Percentiles rank a stretch among this genome's conserved stretches.
Evolutionary conservation across 2,797 vertebrate species (phyloP).

Genomic region (Anolis apletophallus): DNA sequence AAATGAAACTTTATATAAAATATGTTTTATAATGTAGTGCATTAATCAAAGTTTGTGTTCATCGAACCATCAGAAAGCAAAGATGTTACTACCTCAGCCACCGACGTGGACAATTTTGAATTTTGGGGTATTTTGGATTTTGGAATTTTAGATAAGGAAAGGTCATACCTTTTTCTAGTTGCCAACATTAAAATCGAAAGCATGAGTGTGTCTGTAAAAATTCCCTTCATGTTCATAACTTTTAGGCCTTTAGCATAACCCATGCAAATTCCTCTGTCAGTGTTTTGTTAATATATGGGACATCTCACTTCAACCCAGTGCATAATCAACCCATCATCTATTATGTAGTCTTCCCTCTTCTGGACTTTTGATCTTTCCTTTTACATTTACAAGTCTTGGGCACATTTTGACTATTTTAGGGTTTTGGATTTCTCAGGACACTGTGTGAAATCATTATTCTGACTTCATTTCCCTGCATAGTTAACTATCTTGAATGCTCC

Average conservation of each 20-base stretch:
- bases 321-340: slow-evolving; percentile 64
- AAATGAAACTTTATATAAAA: no score
- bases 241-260: slow-evolving; percentile 48
- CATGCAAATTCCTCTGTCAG: slow-evolving; percentile 41
- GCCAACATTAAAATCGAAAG: neutral
- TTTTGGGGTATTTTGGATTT: no score
- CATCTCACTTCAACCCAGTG: slow-evolving; percentile 40
- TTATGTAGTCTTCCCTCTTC: slow-evolving; percentile 79
- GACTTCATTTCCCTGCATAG: slow-evolving; percentile 51
- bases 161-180: neutral
- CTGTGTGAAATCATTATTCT: slow-evolving; percentile 60
- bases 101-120: no score
- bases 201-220: slow-evolving; percentile 24
- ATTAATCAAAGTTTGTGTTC: no score
- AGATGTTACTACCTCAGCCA: no score
- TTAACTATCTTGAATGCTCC: slow-evolving; percentile 59
- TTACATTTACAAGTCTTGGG: slow-evolving; percentile 61
- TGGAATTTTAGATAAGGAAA: no score
- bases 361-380: slow-evolving; percentile 70
- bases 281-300: slow-evolving; percentile 51
- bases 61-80: no score
- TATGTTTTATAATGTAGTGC: no score
- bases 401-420: slow-evolving; percentile 61
- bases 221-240: slow-evolving; percentile 49
- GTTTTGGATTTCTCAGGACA: slow-evolving; percentile 56